phyloP scores from a whole-genome alignment of 2,113 vertebrate species.

The Solenodon paradoxus region DNA sequence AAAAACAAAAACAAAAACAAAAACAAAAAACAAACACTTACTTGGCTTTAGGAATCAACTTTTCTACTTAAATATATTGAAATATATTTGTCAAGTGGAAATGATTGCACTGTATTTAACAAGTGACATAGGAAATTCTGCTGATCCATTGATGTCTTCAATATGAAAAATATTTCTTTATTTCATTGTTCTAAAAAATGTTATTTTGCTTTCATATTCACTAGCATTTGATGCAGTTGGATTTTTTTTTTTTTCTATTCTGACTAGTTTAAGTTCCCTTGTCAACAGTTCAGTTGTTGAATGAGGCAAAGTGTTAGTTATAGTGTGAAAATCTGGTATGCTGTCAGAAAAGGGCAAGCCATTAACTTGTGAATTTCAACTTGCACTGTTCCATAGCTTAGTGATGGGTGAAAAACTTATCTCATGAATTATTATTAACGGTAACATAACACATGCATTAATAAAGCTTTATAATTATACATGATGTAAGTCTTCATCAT shows the following conservation, averaged over 20 bases:
- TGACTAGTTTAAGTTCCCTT: constrained; percentile 81
- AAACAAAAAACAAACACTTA: too few relatives aligned
- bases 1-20: too few relatives aligned
- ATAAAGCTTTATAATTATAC: constrained; percentile 76
- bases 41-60: too few relatives aligned
- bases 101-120: neutral
- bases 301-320: constrained; percentile 82
- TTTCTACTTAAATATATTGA: neutral
- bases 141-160: neutral
- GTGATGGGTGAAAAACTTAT: constrained; percentile 72
- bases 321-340: constrained; percentile 82
- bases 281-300: constrained; percentile 82
- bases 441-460: constrained; percentile 74
- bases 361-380: constrained; percentile 82
- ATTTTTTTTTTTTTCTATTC: constrained; percentile 79
- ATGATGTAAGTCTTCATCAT: constrained; percentile 22
- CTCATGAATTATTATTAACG: constrained; percentile 73
- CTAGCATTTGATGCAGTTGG: constrained; percentile 72
- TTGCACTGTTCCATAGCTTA: constrained; percentile 61
- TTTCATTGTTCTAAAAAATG: constrained; percentile 56
- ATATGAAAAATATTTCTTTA: constrained; percentile 34
- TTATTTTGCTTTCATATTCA: constrained; percentile 64
- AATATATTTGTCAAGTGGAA: neutral
- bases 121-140: neutral
- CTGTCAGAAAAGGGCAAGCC: constrained; percentile 82